Conservation (phyloP, 2,888 invertebrate genomes). For the Leptopilina syphax region DNA sequence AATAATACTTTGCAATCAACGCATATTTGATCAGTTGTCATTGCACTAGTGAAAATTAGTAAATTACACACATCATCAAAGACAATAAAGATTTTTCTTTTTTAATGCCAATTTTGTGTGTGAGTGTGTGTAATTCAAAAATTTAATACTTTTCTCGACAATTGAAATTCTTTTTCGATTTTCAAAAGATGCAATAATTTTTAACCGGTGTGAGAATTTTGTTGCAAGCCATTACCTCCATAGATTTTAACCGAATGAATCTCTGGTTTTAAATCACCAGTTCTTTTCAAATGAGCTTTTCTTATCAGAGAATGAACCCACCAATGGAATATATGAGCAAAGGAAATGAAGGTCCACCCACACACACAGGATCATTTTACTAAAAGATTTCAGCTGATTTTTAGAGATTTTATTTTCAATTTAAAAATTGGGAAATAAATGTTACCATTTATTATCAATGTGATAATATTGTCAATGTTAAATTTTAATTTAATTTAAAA, state of each 20-base stretch:
- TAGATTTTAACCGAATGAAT: conserved; percentile 3
- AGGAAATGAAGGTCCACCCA: conserved; percentile 27
- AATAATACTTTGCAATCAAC: not conserved
- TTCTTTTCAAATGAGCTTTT: not conserved
- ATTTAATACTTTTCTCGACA: too few relatives aligned
- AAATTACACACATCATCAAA: not conserved
- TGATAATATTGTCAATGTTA: too few relatives aligned
- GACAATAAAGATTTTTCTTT: too few relatives aligned
- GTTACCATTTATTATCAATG: too few relatives aligned
- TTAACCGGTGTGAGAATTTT: not conserved
- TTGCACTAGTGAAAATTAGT: not conserved
- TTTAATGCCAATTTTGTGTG: too few relatives aligned
- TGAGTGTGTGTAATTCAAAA: too few relatives aligned
- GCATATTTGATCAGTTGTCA: not conserved
- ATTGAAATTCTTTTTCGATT: too few relatives aligned
- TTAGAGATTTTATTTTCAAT: not conserved
- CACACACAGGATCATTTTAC: too few relatives aligned
- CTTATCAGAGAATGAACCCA: conserved; percentile 3
- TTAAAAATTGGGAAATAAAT: too few relatives aligned
- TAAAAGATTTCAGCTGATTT: not conserved
- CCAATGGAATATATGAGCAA: conserved; percentile 19
- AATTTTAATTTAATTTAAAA: too few relatives aligned
- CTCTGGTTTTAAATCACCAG: not conserved
- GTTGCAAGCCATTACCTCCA: not conserved
- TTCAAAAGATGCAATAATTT: not conserved